A percentile compares a stretch with the other conserved stretches of the same genome.
Evolutionary conservation across 2,113 vertebrate species (phyloP).

Genomic region (Amphiprion ocellaris): DNA sequence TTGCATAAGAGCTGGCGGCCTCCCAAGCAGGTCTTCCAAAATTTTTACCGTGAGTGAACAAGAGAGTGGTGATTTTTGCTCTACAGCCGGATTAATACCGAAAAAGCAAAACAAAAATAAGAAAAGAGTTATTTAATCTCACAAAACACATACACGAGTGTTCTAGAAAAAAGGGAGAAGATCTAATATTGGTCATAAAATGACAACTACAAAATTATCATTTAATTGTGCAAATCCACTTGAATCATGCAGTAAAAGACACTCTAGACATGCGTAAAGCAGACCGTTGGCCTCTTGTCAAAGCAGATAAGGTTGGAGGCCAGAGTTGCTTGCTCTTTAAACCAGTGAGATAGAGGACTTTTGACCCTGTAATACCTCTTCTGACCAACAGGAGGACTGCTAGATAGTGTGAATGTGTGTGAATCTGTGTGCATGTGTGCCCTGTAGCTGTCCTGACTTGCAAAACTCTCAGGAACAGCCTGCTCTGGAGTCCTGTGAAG

Average conservation of each 20-base stretch:
- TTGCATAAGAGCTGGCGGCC: slow-evolving; percentile 40
- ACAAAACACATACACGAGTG: background rate
- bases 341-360: slow-evolving; percentile 35
- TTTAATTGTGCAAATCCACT: slow-evolving; percentile 23
- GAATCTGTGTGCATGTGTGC: slow-evolving; percentile 26
- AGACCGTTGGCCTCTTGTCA: background rate
- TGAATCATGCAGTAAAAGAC: slow-evolving; percentile 4
- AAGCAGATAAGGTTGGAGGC: slow-evolving; percentile 44
- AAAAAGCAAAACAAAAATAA: slow-evolving; percentile 4
- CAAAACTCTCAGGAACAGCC: slow-evolving; percentile 67
- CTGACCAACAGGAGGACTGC: slow-evolving; percentile 56
- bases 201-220: background rate
- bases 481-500: slow-evolving; percentile 62
- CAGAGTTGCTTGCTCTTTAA: slow-evolving; percentile 21
- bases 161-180: background rate
- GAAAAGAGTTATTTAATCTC: background rate
- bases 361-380: slow-evolving; percentile 50
- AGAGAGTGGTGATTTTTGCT: slow-evolving; percentile 13
- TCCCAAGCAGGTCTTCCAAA: slow-evolving; percentile 20
- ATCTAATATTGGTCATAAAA: background rate
- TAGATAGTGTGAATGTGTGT: slow-evolving; percentile 33
- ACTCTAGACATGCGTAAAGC: slow-evolving; percentile 12
- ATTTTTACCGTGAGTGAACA: slow-evolving; percentile 18
- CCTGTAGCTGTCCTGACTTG: slow-evolving; percentile 70
- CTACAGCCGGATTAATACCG: background rate